These are phyloP conservation scores for Mermis nigrescens DNA, from an alignment of 2,888 invertebrate genomes.

Conservation along the genomic window DNA sequence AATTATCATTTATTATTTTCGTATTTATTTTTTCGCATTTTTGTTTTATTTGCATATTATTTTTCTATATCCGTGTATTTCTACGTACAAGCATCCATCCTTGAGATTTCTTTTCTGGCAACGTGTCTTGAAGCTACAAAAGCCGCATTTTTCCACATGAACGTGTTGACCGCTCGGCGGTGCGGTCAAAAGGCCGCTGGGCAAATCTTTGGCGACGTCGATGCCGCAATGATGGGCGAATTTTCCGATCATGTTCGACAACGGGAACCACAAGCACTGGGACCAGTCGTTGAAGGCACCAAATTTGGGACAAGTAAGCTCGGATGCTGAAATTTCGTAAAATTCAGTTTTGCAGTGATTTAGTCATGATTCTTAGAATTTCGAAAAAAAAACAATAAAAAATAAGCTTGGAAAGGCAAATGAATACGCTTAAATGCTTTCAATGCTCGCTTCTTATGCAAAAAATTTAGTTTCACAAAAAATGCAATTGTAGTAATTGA, in stretches of 20 bases:
- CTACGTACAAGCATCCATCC: constrained; percentile 9
- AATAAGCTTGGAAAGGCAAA: no score
- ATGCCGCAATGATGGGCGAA: constrained; percentile 7
- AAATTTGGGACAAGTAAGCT: background rate
- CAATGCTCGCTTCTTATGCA: no score
- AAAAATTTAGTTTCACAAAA: no score
- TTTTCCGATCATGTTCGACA: background rate
- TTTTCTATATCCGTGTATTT: no score
- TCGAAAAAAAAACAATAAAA: no score
- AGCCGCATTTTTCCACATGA: constrained; percentile 9
- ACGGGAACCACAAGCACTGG: constrained; percentile 9
- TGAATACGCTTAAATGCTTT: no score
- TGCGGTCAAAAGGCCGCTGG: background rate
- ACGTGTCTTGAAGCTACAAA: constrained; percentile 6
- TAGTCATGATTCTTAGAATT: no score
- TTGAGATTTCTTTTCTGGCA: constrained; percentile 5
- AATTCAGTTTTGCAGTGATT: background rate
- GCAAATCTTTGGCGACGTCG: background rate
- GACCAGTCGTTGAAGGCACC: constrained; percentile 8
- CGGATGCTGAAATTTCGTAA: no score
- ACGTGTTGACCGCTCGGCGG: background rate
- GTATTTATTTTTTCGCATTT: no score
- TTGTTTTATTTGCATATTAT: no score
- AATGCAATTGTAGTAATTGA: no score
- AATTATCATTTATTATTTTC: no score